Base-by-base conservation (phyloP, 1,140 invertebrate species). In the Elysia chlorotica region DNA sequence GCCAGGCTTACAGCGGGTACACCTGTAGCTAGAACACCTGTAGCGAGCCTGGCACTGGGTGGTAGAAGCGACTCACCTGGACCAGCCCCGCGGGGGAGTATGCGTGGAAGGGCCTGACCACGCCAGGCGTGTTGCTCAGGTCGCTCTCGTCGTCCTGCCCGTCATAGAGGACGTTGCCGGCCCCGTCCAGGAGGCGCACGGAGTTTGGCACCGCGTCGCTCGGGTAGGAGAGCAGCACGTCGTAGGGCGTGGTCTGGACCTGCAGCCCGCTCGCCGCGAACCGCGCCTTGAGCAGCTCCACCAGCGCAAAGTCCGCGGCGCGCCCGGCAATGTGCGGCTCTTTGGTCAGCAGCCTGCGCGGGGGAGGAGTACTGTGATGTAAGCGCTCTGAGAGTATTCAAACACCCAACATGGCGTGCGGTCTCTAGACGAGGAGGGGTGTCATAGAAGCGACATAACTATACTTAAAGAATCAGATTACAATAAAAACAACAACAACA, bases 181-280 rank as follows among this genome's bases (percentile, higher is more conserved):
- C 71, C 28, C 38, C 59, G 59, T 81, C 73, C 36, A 81, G 41
- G n/a, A 84, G 41, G 21, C 77, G 72, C 17, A 83, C 75, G 17
- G 72, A 66, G 65, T 84, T 84, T 21, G 78, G 77, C n/a, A 59
- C 72, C 14, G 75, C 68, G 0, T 70, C 62, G 61, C 80, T 75
- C n/a, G 86, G 86, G 72, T 83, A 84, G 0, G 86, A 87, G 66
- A 87, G 61, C 1, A 86, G 75, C 17, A 86, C 81, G 21, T 82
- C 74, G 67, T 86, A 87, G 3, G 84, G 80, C 3, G 80, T 76
- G 35, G 79, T 59, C 30, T 78, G 79, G 6, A 81, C 81, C n/a
- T 83, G 78, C 28, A 85, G 65, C 35, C 83, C 82, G n/a, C 33
- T 59, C 0, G 76, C 41, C 65, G 69, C 65, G 81, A 85, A 86